A percentile compares a stretch with the other conserved stretches of the same genome.
These are phyloP conservation scores for Diaprepes abbreviatus DNA, from an alignment of 2,888 invertebrate genomes.

Conservation along the genomic window DNA sequence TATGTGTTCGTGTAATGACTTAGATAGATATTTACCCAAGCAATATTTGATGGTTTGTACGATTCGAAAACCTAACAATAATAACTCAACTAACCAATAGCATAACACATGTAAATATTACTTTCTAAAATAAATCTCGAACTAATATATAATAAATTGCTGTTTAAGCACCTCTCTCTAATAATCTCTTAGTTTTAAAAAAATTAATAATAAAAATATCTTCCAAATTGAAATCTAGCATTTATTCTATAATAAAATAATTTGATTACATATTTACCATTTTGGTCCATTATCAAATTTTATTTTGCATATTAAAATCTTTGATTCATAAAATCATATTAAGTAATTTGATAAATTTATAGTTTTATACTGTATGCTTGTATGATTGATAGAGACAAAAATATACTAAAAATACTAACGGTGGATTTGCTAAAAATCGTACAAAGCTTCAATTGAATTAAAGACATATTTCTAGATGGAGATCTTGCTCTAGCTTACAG, in stretches of 20 bases:
- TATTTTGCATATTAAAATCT: too few relatives aligned
- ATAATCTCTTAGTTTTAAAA: too few relatives aligned
- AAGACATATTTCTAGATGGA: slow-evolving; percentile 58
- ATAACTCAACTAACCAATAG: background rate
- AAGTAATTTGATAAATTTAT: background rate
- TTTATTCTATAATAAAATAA: too few relatives aligned
- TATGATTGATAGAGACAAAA: background rate
- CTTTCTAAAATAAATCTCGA: too few relatives aligned
- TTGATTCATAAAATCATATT: slow-evolving; percentile 1
- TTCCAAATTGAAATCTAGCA: too few relatives aligned
- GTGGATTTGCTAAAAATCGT: slow-evolving; percentile 24
- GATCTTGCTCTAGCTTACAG: slow-evolving; percentile 70
- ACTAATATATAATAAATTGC: too few relatives aligned
- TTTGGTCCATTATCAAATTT: too few relatives aligned
- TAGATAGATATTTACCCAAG: slow-evolving; percentile 12
- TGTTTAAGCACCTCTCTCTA: too few relatives aligned
- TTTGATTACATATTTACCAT: too few relatives aligned
- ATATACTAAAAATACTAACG: slow-evolving; percentile 16
- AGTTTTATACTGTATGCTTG: slow-evolving; percentile 1
- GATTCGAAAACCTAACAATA: slow-evolving; percentile 1
- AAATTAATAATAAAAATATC: too few relatives aligned
- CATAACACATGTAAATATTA: background rate
- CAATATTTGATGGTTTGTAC: slow-evolving; percentile 34
- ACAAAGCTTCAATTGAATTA: slow-evolving; percentile 43
- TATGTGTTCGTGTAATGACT: slow-evolving; percentile 25